These are phyloP conservation scores for Eolophus roseicapilla DNA, from an alignment of 2,113 vertebrate genomes.

Conservation along the genomic window DNA sequence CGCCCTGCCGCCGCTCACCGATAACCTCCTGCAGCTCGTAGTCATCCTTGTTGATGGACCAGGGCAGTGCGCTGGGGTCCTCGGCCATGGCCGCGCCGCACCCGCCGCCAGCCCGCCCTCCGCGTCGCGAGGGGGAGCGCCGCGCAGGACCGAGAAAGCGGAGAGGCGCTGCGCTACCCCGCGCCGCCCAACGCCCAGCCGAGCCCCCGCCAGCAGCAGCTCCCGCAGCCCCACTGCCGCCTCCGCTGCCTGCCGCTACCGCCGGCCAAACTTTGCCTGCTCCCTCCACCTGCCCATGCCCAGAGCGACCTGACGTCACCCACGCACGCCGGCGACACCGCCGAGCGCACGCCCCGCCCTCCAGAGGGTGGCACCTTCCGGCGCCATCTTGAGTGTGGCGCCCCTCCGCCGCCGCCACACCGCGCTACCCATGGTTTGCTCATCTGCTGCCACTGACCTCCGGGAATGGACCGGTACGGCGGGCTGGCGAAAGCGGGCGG, in stretches of 20 bases:
- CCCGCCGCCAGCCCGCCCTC: slow-evolving; percentile 6
- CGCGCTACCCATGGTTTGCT: fast-evolving
- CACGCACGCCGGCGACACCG: neutral
- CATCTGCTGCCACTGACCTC: too few relatives aligned
- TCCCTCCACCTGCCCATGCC: slow-evolving; percentile 58
- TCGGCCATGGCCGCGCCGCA: slow-evolving; percentile 85
- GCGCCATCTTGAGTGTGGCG: slow-evolving; percentile 69
- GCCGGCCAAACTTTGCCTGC: slow-evolving; percentile 61
- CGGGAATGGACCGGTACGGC: fast-evolving
- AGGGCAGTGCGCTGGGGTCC: slow-evolving; percentile 89
- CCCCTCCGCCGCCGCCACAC: fast-evolving
- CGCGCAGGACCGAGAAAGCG: neutral
- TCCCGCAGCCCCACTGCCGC: neutral
- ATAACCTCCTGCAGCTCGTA: slow-evolving; percentile 97
- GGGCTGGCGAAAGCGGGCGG: too few relatives aligned
- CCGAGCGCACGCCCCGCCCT: neutral
- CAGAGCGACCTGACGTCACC: slow-evolving; percentile 65
- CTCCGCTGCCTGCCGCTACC: slow-evolving; percentile 26
- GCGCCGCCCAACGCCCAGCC: neutral
- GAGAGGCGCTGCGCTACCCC: neutral
- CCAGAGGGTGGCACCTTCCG: neutral
- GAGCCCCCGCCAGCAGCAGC: neutral
- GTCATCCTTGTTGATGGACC: slow-evolving; percentile 96
- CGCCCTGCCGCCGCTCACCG: slow-evolving; percentile 78
- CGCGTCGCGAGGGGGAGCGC: slow-evolving; percentile 30